These are phyloP conservation scores for Triops cancriformis DNA, from an alignment of 1,140 invertebrate species.

Conservation along the genomic window DNA sequence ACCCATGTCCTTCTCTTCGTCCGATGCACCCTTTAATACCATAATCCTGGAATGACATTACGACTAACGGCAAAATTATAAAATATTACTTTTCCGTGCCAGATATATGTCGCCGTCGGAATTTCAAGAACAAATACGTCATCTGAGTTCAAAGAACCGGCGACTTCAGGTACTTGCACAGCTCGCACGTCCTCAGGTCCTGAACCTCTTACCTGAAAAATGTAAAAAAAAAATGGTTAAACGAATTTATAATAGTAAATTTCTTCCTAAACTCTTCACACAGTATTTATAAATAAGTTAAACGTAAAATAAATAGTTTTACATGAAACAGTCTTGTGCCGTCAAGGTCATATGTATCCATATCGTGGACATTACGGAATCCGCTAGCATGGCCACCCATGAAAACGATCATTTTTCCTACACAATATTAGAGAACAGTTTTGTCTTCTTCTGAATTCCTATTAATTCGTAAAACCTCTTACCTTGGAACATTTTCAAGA, in stretches of 20 bases:
- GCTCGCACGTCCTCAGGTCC: conserved; percentile 52
- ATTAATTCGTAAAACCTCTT: conserved; percentile 30
- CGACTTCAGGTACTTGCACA: conserved; percentile 51
- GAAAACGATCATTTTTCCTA: conserved; percentile 51
- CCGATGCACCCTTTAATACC: conserved; percentile 49
- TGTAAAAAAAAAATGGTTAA: conserved; percentile 21
- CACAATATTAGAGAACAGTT: conserved; percentile 28
- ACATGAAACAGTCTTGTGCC: conserved; percentile 55
- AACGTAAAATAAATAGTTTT: conserved; percentile 29
- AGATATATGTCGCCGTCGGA: conserved; percentile 49
- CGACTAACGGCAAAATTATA: too few species aligned
- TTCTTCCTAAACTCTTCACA: background rate
- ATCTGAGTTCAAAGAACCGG: conserved; percentile 55
- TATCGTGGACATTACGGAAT: conserved; percentile 47
- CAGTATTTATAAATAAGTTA: background rate
- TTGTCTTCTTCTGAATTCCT: background rate
- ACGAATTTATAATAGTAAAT: background rate
- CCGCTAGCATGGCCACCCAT: conserved; percentile 52
- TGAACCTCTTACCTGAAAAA: conserved; percentile 44
- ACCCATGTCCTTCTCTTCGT: conserved; percentile 56
- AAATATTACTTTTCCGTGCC: conserved; percentile 55
- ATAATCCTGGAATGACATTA: too few species aligned
- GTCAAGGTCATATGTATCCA: conserved; percentile 53
- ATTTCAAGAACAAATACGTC: conserved; percentile 61
- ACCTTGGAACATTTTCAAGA: conserved; percentile 68